Evolutionary conservation across 1,140 invertebrate genomes (phyloP).

Genomic region (Adelges cooleyi): DNA sequence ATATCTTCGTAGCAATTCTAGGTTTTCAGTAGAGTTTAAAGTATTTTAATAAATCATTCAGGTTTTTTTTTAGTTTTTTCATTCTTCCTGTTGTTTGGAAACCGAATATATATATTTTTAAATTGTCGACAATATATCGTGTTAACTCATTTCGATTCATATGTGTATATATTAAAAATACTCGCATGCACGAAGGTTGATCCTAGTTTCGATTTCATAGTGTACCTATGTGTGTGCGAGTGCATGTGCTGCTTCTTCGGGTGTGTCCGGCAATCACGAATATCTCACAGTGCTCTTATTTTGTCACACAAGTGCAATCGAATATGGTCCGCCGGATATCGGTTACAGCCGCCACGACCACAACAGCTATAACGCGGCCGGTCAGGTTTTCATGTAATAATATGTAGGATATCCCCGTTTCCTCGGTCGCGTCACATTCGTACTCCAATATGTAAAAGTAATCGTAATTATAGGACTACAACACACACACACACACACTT

Average conservation of each 20-base stretch:
- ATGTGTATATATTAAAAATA: too few species aligned
- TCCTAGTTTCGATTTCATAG: slow-evolving; percentile 9
- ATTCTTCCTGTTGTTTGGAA: too few species aligned
- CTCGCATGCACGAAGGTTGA: neutral
- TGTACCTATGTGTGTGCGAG: neutral
- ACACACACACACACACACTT: neutral
- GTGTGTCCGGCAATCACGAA: slow-evolving; percentile 18
- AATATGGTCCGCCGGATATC: slow-evolving; percentile 7
- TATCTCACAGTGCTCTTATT: slow-evolving; percentile 17
- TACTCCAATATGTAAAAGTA: neutral
- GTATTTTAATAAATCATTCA: too few species aligned
- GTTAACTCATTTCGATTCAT: too few species aligned
- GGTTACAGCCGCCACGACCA: slow-evolving; percentile 19
- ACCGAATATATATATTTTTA: too few species aligned
- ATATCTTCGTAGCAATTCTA: too few species aligned
- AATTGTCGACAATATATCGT: too few species aligned
- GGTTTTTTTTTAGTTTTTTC: too few species aligned
- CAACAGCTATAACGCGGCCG: neutral
- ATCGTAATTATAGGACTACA: too few species aligned
- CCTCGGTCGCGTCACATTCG: slow-evolving; percentile 4
- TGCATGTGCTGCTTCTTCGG: neutral
- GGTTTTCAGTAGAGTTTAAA: too few species aligned
- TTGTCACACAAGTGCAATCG: slow-evolving; percentile 21
- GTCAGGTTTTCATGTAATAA: neutral
- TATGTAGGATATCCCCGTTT: neutral